Conservation (phyloP, 2,888 invertebrate species). For the Augiades crinisus region DNA sequence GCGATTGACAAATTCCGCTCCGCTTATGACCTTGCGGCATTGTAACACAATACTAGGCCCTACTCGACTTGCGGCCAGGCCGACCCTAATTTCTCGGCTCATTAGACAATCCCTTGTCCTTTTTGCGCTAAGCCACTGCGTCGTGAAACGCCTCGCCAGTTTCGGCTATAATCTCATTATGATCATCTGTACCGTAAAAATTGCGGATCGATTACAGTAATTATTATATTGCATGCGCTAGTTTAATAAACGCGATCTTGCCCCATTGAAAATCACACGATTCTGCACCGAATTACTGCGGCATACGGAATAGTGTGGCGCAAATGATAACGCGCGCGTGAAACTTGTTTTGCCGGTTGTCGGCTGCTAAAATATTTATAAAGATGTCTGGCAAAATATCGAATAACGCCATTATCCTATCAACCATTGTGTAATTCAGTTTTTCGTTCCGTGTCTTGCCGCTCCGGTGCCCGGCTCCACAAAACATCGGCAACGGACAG, state of each 20-base stretch:
- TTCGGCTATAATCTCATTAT: conserved; percentile 46
- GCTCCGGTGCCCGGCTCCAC: neutral
- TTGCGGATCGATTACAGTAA: conserved; percentile 56
- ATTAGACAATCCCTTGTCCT: conserved; percentile 66
- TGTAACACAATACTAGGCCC: conserved; percentile 54
- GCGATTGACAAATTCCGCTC: conserved; percentile 5
- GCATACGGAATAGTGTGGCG: neutral
- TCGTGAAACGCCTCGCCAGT: conserved; percentile 43
- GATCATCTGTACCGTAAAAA: conserved; percentile 52
- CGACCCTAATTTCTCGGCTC: conserved; percentile 77
- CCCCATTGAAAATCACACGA: neutral
- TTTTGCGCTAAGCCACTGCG: conserved; percentile 63
- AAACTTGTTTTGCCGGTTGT: conserved; percentile 6
- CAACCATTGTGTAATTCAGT: conserved; percentile 19
- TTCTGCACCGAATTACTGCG: neutral
- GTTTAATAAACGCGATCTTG: neutral
- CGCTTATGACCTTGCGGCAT: conserved; percentile 33
- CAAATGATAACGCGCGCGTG: neutral
- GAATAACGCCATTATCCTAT: conserved; percentile 28
- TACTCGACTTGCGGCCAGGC: conserved; percentile 47
- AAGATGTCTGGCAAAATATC: conserved; percentile 30
- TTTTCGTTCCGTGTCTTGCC: conserved; percentile 19
- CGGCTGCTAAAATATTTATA: conserved; percentile 30
- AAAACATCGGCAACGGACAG: neutral
- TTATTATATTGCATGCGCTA: conserved; percentile 43